A percentile compares a stretch with the other conserved stretches of the same genome.
These are phyloP conservation scores for Epirrhoe tristata DNA, from an alignment of 2,888 invertebrate species.

Conservation along the genomic window DNA sequence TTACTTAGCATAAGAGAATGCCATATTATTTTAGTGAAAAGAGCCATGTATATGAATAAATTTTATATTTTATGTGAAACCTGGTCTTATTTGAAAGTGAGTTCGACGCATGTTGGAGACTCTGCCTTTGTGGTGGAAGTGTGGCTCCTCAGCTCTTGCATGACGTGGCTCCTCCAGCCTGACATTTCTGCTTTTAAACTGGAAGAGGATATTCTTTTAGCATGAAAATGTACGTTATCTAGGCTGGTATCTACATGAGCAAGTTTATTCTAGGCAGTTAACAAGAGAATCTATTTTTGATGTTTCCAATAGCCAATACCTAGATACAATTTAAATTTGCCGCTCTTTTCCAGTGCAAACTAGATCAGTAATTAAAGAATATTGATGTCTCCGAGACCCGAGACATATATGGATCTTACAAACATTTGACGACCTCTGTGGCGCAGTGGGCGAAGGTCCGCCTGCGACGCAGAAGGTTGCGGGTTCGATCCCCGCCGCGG, in stretches of 20 bases:
- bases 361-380: neutral
- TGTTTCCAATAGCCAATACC: too few relatives aligned
- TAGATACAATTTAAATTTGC: too few relatives aligned
- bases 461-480: too few relatives aligned
- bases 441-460: too few relatives aligned
- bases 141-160: conserved; percentile 4
- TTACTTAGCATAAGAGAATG: conserved; percentile 20
- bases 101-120: conserved; percentile 11
- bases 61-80: conserved; percentile 48
- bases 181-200: conserved; percentile 16
- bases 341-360: neutral
- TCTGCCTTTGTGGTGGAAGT: conserved; percentile 14
- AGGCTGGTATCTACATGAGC: too few relatives aligned
- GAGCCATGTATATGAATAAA: conserved; percentile 45
- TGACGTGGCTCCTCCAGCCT: conserved; percentile 9
- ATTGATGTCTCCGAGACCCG: too few relatives aligned
- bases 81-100: conserved; percentile 53
- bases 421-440: too few relatives aligned
- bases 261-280: too few relatives aligned
- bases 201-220: neutral
- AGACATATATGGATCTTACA: too few relatives aligned
- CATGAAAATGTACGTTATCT: too few relatives aligned
- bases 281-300: too few relatives aligned
- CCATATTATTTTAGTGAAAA: conserved; percentile 34
- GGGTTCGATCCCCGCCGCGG: too few relatives aligned